phyloP scores from a whole-genome alignment of 1,140 invertebrate species.

The Goniozus legneri region DNA sequence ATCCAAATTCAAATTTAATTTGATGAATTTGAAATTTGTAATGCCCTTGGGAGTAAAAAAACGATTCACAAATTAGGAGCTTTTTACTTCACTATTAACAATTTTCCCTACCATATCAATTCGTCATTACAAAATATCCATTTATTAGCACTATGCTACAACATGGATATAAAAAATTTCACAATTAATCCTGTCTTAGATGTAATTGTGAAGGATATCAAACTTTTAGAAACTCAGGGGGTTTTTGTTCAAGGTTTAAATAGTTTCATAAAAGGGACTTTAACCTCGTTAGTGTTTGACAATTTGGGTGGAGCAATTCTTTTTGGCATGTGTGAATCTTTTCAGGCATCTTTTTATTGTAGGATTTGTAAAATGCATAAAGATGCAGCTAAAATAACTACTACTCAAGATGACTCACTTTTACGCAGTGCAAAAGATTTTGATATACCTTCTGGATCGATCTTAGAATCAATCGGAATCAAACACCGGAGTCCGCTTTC shows the following conservation, averaged over 20 bases:
- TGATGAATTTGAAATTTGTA: conserved; percentile 18
- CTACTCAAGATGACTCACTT: conserved; percentile 6
- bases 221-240: conserved; percentile 16
- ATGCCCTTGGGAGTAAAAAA: conserved; percentile 15
- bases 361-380: conserved; percentile 18
- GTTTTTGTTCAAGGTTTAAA: conserved; percentile 7
- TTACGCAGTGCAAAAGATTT: conserved; percentile 7
- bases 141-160: conserved; percentile 20
- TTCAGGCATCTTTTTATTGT: conserved; percentile 18
- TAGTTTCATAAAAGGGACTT: conserved; percentile 12
- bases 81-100: conserved; percentile 21
- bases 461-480: neutral
- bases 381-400: conserved; percentile 9
- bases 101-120: conserved; percentile 19
- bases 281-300: conserved; percentile 16
- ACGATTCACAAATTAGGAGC: conserved; percentile 17
- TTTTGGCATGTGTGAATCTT: conserved; percentile 15
- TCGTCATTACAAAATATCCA: conserved; percentile 21
- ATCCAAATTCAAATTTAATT: conserved; percentile 16
- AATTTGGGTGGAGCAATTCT: conserved; percentile 19
- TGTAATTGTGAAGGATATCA: conserved; percentile 19
- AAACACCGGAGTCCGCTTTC: conserved; percentile 13
- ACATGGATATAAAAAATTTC: conserved; percentile 15
- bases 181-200: conserved; percentile 18
- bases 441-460: neutral